phyloP scores from a whole-genome alignment of 2,888 invertebrate species.

The Eugnorisma glareosa region DNA sequence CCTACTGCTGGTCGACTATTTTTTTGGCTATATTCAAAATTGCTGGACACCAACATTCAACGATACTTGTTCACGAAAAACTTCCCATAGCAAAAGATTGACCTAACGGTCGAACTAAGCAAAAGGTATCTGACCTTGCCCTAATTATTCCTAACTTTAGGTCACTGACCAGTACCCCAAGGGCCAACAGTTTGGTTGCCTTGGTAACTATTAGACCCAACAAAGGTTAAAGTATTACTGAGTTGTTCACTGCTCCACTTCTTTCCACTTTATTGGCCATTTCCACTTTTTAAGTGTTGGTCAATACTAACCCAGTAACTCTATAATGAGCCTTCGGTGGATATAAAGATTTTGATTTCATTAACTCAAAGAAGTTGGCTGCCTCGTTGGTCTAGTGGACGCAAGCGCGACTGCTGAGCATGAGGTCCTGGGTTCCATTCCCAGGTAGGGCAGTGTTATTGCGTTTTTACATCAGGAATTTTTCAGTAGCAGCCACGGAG shows the following conservation, averaged over 20 bases:
- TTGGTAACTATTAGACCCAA: neutral
- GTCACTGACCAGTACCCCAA: neutral
- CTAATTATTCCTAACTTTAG: neutral
- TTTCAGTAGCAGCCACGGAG: too few relatives aligned
- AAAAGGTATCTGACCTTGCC: neutral
- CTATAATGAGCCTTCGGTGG: neutral
- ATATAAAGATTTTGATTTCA: neutral
- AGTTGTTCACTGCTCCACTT: neutral
- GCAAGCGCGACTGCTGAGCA: neutral
- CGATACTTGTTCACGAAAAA: neutral
- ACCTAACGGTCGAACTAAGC: neutral
- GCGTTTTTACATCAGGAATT: too few relatives aligned
- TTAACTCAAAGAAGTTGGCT: neutral
- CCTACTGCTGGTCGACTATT: neutral
- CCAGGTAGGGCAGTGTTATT: too few relatives aligned
- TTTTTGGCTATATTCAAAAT: neutral
- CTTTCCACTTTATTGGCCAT: neutral
- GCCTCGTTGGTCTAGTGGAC: neutral
- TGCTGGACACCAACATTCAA: neutral
- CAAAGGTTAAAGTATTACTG: neutral
- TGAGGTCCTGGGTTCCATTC: neutral
- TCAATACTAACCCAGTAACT: neutral
- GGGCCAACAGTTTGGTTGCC: constrained; percentile 20
- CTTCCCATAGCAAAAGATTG: neutral
- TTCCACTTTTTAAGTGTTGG: neutral